Percentiles rank a stretch among this genome's conserved stretches.
phyloP scores from a whole-genome alignment of 2,888 invertebrate genomes.

The Nomada goodeniana region DNA sequence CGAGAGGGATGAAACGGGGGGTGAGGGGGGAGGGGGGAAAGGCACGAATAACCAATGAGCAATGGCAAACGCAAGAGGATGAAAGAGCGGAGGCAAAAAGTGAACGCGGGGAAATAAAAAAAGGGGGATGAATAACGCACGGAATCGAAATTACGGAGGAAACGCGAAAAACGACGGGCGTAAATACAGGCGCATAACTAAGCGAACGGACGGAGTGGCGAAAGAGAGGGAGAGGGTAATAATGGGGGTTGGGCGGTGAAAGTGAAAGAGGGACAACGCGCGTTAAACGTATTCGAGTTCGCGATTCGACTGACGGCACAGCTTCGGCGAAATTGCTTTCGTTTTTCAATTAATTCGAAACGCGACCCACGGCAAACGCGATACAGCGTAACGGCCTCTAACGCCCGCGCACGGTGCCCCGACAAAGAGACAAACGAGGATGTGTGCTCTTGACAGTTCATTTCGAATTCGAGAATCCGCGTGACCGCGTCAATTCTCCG shows the following conservation, averaged over 20 bases:
- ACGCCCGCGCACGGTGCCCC: not conserved
- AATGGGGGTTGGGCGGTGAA: not conserved
- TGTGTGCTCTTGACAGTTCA: conserved; percentile 71
- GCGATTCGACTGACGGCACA: conserved; percentile 52
- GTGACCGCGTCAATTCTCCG: conserved; percentile 40
- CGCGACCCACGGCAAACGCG: conserved; percentile 55
- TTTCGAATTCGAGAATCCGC: conserved; percentile 62
- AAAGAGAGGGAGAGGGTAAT: conserved; percentile 1
- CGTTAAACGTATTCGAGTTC: conserved; percentile 62
- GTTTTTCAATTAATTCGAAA: conserved; percentile 79
- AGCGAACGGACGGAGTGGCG: not conserved
- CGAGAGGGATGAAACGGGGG: not conserved
- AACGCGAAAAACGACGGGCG: not conserved
- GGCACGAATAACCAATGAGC: not conserved
- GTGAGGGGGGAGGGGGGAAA: too few species aligned
- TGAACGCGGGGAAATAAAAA: too few species aligned
- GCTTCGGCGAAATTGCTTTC: conserved; percentile 76
- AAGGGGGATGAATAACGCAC: not conserved
- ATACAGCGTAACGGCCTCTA: conserved; percentile 33
- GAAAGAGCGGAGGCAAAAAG: not conserved
- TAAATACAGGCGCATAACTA: conserved; percentile 25
- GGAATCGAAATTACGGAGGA: not conserved
- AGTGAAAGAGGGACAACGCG: not conserved
- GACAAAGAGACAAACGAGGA: conserved; percentile 60
- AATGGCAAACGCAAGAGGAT: not conserved